phyloP scores from a whole-genome alignment of 2,797 vertebrate genomes.

The Erithacus rubecula region DNA sequence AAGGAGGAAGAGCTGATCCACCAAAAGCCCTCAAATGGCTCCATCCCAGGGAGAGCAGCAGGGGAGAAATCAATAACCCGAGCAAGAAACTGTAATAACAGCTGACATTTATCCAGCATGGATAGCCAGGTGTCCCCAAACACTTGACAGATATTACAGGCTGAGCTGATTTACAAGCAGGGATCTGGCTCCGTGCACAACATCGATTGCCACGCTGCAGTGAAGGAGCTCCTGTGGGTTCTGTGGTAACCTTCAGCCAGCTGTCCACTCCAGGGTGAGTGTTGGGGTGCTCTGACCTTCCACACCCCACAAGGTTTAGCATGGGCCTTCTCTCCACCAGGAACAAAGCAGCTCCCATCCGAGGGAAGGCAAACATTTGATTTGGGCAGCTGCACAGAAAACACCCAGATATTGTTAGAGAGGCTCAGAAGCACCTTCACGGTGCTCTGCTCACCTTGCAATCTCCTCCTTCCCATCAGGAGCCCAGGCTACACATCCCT shows the following conservation, averaged over 20 bases:
- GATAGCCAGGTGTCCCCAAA: slow-evolving; percentile 63
- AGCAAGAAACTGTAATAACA: slow-evolving; percentile 67
- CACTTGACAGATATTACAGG: slow-evolving; percentile 61
- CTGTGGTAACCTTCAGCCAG: neutral
- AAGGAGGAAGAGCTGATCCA: slow-evolving; percentile 9
- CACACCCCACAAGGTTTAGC: accelerated
- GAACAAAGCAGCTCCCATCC: accelerated
- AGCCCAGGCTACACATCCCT: neutral
- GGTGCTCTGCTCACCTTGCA: neutral
- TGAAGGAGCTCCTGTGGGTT: neutral
- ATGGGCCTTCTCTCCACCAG: neutral
- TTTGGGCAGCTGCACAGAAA: neutral
- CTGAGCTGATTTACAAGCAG: slow-evolving; percentile 57
- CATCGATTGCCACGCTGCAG: neutral
- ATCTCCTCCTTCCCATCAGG: neutral
- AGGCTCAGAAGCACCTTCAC: neutral
- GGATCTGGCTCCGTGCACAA: slow-evolving; percentile 1
- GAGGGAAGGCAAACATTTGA: neutral
- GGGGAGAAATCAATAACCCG: slow-evolving; percentile 59
- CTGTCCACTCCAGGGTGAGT: accelerated
- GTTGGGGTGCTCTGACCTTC: neutral
- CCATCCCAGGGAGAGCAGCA: slow-evolving; percentile 38
- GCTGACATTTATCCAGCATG: slow-evolving; percentile 69
- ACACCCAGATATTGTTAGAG: neutral
- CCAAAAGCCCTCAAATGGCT: slow-evolving; percentile 27